Evolutionary conservation across 2,888 invertebrate species (phyloP).

Genomic region (Phengaris arion): DNA sequence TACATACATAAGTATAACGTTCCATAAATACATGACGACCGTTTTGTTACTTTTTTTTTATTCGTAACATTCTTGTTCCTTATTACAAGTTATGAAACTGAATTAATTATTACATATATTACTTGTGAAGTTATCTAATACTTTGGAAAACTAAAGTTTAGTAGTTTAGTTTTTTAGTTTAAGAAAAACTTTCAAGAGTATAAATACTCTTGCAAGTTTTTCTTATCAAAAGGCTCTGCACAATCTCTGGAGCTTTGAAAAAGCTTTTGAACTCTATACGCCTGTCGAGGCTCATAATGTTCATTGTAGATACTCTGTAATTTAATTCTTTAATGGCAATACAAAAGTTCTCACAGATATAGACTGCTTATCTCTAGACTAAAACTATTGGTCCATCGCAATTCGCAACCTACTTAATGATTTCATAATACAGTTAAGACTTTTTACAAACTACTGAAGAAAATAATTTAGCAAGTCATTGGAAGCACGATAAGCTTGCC

Average conservation of each 20-base stretch:
- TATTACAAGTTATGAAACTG: background rate
- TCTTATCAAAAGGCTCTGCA: too few relatives aligned
- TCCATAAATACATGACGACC: background rate
- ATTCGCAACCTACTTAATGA: conserved; percentile 22
- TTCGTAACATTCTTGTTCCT: background rate
- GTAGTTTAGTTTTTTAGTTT: too few relatives aligned
- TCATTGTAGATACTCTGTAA: background rate
- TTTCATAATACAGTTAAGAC: conserved; percentile 11
- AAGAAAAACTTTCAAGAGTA: too few relatives aligned
- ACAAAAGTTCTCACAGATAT: conserved; percentile 6
- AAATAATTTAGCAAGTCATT: conserved; percentile 13
- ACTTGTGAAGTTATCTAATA: background rate
- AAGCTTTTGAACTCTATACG: too few relatives aligned
- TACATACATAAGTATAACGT: background rate
- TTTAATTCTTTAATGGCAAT: background rate
- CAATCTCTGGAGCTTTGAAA: too few relatives aligned
- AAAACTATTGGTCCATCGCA: conserved; percentile 32
- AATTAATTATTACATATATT: background rate
- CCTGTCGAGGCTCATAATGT: too few relatives aligned
- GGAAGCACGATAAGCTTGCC: background rate
- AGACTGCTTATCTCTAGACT: conserved; percentile 1
- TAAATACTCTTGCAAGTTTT: too few relatives aligned
- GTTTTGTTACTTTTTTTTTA: background rate
- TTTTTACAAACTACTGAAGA: conserved; percentile 3
- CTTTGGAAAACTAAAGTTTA: background rate